phyloP scores from a whole-genome alignment of 2,797 vertebrate genomes.

The Characodon lateralis region DNA sequence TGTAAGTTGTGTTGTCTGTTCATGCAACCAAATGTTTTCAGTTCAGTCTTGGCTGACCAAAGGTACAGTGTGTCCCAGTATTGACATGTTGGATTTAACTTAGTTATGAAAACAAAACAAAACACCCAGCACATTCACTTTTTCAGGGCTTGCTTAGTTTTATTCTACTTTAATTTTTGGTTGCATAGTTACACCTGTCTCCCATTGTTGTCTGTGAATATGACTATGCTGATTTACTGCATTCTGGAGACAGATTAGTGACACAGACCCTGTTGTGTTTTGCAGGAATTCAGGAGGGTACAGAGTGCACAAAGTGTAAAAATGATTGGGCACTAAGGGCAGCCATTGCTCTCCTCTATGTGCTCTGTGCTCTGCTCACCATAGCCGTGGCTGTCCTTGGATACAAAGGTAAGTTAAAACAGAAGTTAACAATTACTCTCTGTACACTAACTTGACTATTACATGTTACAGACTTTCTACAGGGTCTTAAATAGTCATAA shows the following conservation, averaged over 20 bases:
- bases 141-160: constrained; percentile 23
- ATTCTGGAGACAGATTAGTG: constrained; percentile 8
- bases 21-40: constrained; percentile 58
- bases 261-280: constrained; percentile 51
- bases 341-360: constrained; percentile 92
- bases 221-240: background rate
- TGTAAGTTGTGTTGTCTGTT: constrained; percentile 38
- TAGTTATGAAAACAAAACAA: constrained; percentile 43
- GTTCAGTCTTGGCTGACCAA: constrained; percentile 56
- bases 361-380: constrained; percentile 92
- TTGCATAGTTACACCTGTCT: constrained; percentile 22
- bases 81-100: constrained; percentile 41
- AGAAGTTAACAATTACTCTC: background rate
- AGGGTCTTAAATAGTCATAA: background rate
- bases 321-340: constrained; percentile 96
- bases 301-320: constrained; percentile 97
- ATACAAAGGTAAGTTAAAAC: constrained; percentile 89
- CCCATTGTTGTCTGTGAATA: background rate
- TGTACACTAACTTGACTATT: background rate
- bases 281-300: constrained; percentile 97
- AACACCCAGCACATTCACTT: constrained; percentile 28
- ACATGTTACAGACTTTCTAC: background rate
- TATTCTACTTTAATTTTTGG: constrained; percentile 12
- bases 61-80: constrained; percentile 48
- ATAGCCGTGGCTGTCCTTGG: constrained; percentile 96